phyloP scores from a whole-genome alignment of 2,797 vertebrate genomes.

The Hephaestus fuliginosus region DNA sequence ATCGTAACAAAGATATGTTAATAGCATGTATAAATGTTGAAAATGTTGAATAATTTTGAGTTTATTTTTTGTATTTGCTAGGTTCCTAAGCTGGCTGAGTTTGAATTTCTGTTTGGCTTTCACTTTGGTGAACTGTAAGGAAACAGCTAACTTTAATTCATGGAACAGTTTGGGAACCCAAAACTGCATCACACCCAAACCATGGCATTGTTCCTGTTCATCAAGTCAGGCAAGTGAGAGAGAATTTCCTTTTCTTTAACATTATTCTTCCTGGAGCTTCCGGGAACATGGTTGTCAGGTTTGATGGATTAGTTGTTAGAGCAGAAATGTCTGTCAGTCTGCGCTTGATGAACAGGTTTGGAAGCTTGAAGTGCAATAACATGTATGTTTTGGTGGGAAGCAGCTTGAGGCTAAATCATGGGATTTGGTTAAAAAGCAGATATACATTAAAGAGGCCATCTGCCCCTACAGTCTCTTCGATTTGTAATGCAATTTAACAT shows the following conservation, averaged over 20 bases:
- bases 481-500: slow-evolving; percentile 49
- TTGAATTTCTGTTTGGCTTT: too few relatives aligned
- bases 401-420: slow-evolving; percentile 28
- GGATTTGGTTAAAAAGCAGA: slow-evolving; percentile 35
- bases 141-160: background rate
- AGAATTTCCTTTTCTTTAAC: background rate
- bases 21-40: too few relatives aligned
- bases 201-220: background rate
- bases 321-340: background rate
- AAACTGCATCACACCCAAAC: background rate
- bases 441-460: slow-evolving; percentile 56
- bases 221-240: background rate
- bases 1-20: too few relatives aligned
- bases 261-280: background rate
- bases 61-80: too few relatives aligned
- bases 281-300: background rate
- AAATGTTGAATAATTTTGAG: too few relatives aligned
- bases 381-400: slow-evolving; percentile 10
- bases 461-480: slow-evolving; percentile 37
- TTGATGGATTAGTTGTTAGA: slow-evolving; percentile 21
- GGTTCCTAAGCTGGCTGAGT: too few relatives aligned
- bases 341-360: background rate
- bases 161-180: background rate
- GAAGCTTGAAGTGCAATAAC: background rate
- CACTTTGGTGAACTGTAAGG: too few relatives aligned